Percentiles rank a stretch among this genome's conserved stretches.
These are phyloP conservation scores for Ormia ochracea DNA, from an alignment of 2,888 invertebrate species.

Conservation along the genomic window DNA sequence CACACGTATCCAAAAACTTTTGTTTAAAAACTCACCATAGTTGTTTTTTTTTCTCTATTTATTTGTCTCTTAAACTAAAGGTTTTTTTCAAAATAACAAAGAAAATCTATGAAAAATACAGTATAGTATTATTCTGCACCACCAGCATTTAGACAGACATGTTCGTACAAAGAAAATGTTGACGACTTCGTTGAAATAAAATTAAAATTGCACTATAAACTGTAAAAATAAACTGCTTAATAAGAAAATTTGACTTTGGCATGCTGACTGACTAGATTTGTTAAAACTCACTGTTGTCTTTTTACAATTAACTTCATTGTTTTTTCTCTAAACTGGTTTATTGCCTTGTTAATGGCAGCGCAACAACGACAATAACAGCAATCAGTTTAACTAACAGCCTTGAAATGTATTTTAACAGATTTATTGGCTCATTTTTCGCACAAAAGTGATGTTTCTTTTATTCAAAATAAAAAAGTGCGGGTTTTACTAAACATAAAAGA, in stretches of 20 bases:
- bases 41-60: background rate
- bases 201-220: constrained; percentile 2
- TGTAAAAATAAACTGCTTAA: background rate
- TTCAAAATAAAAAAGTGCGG: too few relatives aligned
- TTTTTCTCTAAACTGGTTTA: constrained; percentile 46
- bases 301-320: constrained; percentile 27
- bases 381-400: constrained; percentile 58
- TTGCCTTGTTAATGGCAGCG: constrained; percentile 27
- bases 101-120: too few relatives aligned
- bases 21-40: too few relatives aligned
- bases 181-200: background rate
- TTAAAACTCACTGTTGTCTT: background rate
- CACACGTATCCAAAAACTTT: too few relatives aligned
- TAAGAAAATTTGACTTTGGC: background rate
- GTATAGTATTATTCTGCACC: too few relatives aligned
- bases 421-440: constrained; percentile 18
- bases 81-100: background rate
- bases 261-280: background rate
- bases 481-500: too few relatives aligned
- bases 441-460: background rate
- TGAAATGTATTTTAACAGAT: constrained; percentile 56
- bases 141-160: background rate
- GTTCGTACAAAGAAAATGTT: background rate
- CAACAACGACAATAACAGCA: constrained; percentile 2
- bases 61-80: background rate